Evolutionary conservation across 2,888 invertebrate genomes (phyloP).

Genomic region (Eustalomyia histrio): DNA sequence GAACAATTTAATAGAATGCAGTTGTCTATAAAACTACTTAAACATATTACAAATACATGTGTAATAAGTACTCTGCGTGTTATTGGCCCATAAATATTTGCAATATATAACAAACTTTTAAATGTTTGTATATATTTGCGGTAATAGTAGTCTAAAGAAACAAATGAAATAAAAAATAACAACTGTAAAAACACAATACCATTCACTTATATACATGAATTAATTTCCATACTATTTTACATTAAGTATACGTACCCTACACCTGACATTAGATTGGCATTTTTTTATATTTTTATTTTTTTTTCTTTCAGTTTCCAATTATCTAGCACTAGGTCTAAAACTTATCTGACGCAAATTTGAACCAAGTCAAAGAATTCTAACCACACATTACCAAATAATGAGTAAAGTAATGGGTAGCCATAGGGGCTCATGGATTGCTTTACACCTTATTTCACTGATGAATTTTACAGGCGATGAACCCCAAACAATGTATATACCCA

Average conservation of each 20-base stretch:
- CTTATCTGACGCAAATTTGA: too few species aligned
- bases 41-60: slow-evolving; percentile 16
- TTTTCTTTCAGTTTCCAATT: too few species aligned
- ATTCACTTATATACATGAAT: slow-evolving; percentile 22
- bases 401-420: too few species aligned
- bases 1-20: slow-evolving; percentile 39
- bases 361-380: too few species aligned
- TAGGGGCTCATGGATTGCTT: too few species aligned
- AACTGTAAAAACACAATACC: background rate
- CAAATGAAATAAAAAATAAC: background rate
- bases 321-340: too few species aligned
- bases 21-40: slow-evolving; percentile 43
- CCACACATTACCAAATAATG: too few species aligned
- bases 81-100: slow-evolving; percentile 65
- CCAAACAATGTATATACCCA: too few species aligned
- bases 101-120: slow-evolving; percentile 19
- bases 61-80: slow-evolving; percentile 56
- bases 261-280: too few species aligned
- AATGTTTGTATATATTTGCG: slow-evolving; percentile 19
- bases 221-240: slow-evolving; percentile 20
- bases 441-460: too few species aligned
- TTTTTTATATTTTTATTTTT: too few species aligned
- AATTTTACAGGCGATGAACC: too few species aligned
- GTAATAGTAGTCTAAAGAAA: slow-evolving; percentile 5
- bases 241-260: slow-evolving; percentile 4